Evolutionary conservation across 2,888 invertebrate genomes (phyloP), one percentile per base, ranked within the genome.

Genomic region (Digitonthophagus gazella): DNA sequence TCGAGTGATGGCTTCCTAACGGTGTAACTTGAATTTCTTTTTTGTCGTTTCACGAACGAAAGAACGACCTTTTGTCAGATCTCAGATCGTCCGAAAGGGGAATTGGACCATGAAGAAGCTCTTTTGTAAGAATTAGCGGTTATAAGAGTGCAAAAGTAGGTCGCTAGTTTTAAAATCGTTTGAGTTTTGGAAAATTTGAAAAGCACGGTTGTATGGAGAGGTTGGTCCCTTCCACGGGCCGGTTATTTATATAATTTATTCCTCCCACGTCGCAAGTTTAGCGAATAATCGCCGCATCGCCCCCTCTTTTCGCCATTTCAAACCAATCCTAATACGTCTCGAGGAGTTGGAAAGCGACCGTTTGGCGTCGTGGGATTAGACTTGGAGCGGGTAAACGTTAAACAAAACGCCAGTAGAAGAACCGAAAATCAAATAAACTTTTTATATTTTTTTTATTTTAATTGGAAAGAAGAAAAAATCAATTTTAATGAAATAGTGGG

Each of bases 261-360:
- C 76, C 76, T 76, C 76, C 75, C 76, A 76, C 76, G 72, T 69
- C 69, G 66, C 65, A 65, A 72, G 72, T 72, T 75, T 75, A 75
- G 75, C 75, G 76, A 76, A 74, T 75, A 71, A 71, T 72, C 71
- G 71, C 54, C 54, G 65, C 65, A 65, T 65, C 54, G 65, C 65
- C 15, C 44, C 65, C 68, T 65, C 69, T 71, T 72, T 72, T 69
- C 57, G 68, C 72, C 71, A 72, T 73, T 73, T 71, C 72, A 72
- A 74, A 73, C 72, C 71, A 68, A 69, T 71, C 70, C 72, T 74
- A 74, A 74, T 44, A 44, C 28, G 28, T 44, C 28, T 44, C 28
- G 28, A 44, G 28, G 28, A 44, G 28, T 44, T 44, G 28, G 28
- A 44, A 44, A 44, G 28, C 28, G 28, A 44, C 6, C 28, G 28